Percentiles rank a stretch among this genome's conserved stretches.
These are phyloP conservation scores for Prionchulus punctatus DNA, from an alignment of 2,888 invertebrate genomes.

Conservation along the genomic window DNA sequence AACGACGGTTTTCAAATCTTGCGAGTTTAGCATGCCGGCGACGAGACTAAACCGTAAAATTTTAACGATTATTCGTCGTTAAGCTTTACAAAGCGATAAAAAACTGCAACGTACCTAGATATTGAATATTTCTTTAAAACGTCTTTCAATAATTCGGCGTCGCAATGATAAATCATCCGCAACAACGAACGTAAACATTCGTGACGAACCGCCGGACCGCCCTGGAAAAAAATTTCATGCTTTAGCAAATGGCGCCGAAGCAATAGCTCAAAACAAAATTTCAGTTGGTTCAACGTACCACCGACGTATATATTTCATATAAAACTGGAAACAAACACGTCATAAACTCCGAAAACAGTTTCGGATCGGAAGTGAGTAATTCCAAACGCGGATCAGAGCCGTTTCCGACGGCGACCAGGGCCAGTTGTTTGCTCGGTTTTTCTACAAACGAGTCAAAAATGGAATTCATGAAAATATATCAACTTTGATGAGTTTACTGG, in stretches of 20 bases:
- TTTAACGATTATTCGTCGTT: conserved; percentile 1
- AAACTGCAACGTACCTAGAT: conserved; percentile 27
- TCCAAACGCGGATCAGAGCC: conserved; percentile 49
- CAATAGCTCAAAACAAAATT: neutral
- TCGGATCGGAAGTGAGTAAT: conserved; percentile 52
- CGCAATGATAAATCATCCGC: conserved; percentile 87
- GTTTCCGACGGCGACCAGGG: neutral
- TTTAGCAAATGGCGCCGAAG: conserved; percentile 7
- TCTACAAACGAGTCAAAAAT: neutral
- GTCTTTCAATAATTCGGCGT: conserved; percentile 61
- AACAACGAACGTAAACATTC: conserved; percentile 87
- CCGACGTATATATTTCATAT: conserved; percentile 94
- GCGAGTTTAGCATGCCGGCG: conserved; percentile 90
- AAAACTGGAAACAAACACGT: conserved; percentile 77
- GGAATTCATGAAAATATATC: neutral
- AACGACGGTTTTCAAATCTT: conserved; percentile 85
- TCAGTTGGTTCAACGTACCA: conserved; percentile 36
- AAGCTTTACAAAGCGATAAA: neutral
- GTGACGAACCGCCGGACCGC: conserved; percentile 89
- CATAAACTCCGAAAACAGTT: conserved; percentile 48
- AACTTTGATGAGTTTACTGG: neutral
- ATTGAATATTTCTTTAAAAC: conserved; percentile 37
- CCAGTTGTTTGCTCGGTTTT: neutral
- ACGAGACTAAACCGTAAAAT: conserved; percentile 54
- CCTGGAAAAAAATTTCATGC: conserved; percentile 35